A percentile compares a stretch with the other conserved stretches of the same genome.
Conservation (phyloP, 2,888 invertebrate genomes). For the Rotaria magnacalcarata region DNA sequence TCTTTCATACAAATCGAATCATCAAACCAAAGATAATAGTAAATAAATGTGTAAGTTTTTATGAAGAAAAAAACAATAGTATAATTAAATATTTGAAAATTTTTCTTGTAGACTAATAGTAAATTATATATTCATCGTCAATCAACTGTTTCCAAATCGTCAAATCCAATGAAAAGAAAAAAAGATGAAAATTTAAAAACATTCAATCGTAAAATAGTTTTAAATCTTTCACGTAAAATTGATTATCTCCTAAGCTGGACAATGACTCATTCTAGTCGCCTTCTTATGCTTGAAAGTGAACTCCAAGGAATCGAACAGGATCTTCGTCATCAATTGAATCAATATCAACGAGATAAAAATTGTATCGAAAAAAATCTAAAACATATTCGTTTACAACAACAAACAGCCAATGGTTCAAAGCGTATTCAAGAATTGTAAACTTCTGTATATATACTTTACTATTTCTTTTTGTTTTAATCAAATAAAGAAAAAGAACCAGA, state of each 20-base stretch:
- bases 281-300: neutral
- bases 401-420: neutral
- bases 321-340: neutral
- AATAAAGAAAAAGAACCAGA: neutral
- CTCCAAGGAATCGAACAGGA: neutral
- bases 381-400: neutral
- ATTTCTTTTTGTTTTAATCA: neutral
- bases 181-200: neutral
- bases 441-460: neutral
- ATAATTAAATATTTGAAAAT: neutral
- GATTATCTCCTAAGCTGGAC: constrained; percentile 32
- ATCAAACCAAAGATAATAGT: neutral
- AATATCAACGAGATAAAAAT: constrained; percentile 14
- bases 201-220: constrained; percentile 5
- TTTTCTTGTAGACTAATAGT: neutral
- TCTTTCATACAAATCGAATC: constrained; percentile 14
- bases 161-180: neutral
- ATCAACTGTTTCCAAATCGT: neutral
- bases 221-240: constrained; percentile 7
- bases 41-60: neutral
- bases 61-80: neutral
- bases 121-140: neutral
- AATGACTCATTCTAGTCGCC: neutral
- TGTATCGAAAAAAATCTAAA: constrained; percentile 20
- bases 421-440: neutral